Evolutionary conservation across 2,113 vertebrate genomes (phyloP).

Genomic region (Muntiacus muntjak): DNA sequence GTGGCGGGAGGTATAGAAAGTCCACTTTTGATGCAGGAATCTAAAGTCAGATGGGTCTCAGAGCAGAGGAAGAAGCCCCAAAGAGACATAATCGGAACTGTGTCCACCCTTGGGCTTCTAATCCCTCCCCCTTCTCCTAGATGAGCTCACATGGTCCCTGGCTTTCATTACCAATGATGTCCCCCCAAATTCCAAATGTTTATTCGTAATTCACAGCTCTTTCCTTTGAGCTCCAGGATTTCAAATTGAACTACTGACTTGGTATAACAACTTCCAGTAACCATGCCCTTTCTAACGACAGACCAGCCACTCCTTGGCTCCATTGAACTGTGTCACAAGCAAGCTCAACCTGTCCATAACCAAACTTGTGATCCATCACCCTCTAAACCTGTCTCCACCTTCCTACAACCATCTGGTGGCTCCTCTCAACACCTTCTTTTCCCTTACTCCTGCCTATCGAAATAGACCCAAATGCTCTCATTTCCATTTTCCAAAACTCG

Average conservation of each 20-base stretch:
- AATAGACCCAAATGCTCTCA: not conserved
- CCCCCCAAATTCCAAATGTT: not conserved
- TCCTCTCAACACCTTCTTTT: not conserved
- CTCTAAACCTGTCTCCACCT: not conserved
- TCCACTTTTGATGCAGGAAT: not conserved
- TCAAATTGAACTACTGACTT: not conserved
- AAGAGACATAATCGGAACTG: not conserved
- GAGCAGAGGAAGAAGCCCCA: not conserved
- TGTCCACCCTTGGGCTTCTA: not conserved
- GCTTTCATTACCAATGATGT: not conserved
- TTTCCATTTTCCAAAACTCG: not conserved
- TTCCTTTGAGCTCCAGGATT: not conserved
- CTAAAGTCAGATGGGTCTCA: not conserved
- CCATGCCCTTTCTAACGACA: not conserved
- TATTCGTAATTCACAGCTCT: not conserved
- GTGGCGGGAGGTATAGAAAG: not conserved
- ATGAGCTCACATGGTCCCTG: not conserved
- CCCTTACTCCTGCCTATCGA: not conserved
- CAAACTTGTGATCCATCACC: not conserved
- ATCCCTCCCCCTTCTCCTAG: not conserved
- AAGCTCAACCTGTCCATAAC: not conserved
- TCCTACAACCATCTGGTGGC: not conserved
- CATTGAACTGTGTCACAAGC: not conserved
- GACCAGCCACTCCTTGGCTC: not conserved
- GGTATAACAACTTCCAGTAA: not conserved